These are phyloP conservation scores for Salmo trutta DNA, from an alignment of 2,797 vertebrate species.

Conservation along the genomic window DNA sequence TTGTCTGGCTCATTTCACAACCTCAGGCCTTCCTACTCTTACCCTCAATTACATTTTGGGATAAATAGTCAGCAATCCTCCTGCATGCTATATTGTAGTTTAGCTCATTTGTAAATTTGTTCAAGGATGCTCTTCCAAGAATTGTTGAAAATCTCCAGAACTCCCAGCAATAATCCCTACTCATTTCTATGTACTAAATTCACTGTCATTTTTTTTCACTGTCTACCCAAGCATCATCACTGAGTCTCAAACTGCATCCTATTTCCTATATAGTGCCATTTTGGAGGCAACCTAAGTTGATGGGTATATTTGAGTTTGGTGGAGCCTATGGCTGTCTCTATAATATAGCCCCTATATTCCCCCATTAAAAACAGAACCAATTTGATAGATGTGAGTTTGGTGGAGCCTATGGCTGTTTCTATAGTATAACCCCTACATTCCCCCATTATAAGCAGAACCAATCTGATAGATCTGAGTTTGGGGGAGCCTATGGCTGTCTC, in stretches of 20 bases:
- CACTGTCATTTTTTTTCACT: background rate
- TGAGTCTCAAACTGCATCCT: background rate
- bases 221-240: background rate
- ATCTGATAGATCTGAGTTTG: no score
- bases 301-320: background rate
- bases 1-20: background rate
- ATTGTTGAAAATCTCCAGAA: constrained; percentile 10
- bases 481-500: no score
- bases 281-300: background rate
- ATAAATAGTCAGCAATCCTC: background rate
- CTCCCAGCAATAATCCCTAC: background rate
- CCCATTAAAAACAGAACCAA: constrained; percentile 26
- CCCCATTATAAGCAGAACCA: constrained; percentile 28
- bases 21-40: background rate
- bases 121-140: background rate
- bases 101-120: background rate
- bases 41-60: background rate
- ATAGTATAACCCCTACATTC: background rate
- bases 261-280: background rate
- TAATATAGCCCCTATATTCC: background rate
- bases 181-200: background rate
- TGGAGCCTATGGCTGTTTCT: no score
- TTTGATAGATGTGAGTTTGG: no score
- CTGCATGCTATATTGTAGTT: background rate
- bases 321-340: background rate